Conservation (phyloP, 2,797 vertebrate genomes). For the Paguma larvata region DNA sequence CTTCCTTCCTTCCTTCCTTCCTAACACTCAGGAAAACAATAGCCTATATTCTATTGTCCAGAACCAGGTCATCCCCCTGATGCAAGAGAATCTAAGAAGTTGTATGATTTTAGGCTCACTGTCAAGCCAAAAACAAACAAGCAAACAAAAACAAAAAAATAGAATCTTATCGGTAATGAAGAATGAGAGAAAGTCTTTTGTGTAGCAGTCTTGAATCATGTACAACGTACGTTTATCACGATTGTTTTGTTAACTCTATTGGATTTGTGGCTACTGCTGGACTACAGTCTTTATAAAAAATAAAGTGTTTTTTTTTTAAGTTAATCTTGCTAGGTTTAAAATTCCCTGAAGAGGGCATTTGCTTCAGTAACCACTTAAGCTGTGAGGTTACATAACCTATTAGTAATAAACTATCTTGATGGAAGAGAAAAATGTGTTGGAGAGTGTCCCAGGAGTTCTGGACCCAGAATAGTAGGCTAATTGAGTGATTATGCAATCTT, state of each 20-base stretch:
- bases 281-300: neutral
- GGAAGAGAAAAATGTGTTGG: constrained; percentile 57
- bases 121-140: neutral
- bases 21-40: neutral
- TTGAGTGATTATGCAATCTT: constrained; percentile 62
- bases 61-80: neutral
- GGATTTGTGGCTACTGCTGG: neutral
- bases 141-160: neutral
- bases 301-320: neutral
- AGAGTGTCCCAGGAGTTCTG: constrained; percentile 68
- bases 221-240: neutral
- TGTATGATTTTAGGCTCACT: neutral
- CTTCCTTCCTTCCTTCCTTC: neutral
- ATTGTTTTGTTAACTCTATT: neutral
- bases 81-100: neutral
- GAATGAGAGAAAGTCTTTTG: neutral
- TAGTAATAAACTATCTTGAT: constrained; percentile 72
- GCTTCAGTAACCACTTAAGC: constrained; percentile 20
- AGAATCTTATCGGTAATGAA: neutral
- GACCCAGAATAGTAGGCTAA: constrained; percentile 66
- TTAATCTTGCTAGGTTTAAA: constrained; percentile 49
- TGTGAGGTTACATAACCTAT: constrained; percentile 60
- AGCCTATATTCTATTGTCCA: neutral
- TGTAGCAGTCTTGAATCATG: neutral
- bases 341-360: constrained; percentile 6